A percentile compares a stretch with the other conserved stretches of the same genome.
Evolutionary conservation across 1,140 invertebrate genomes (phyloP).

Genomic region (Melanaphis sacchari): DNA sequence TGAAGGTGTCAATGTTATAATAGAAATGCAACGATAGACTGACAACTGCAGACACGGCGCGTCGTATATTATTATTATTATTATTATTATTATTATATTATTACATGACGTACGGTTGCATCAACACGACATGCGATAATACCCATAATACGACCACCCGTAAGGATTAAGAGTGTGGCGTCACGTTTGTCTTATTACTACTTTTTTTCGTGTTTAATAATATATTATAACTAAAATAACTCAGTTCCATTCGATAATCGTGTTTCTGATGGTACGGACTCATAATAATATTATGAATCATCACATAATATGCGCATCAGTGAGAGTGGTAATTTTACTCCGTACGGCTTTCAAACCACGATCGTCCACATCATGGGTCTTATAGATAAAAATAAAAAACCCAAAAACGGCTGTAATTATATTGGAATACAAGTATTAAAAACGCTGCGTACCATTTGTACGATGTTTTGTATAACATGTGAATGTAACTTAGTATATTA

Average conservation of each 20-base stretch:
- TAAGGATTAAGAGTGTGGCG: not conserved
- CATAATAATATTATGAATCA: not conserved
- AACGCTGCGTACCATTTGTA: not conserved
- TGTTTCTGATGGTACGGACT: not conserved
- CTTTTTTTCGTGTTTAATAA: not conserved
- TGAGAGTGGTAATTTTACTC: not conserved
- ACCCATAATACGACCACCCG: slow-evolving; percentile 22
- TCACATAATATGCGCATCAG: not conserved
- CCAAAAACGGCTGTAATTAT: not conserved
- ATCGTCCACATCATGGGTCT: no score
- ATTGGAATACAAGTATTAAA: not conserved
- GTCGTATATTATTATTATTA: not conserved
- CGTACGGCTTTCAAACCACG: not conserved
- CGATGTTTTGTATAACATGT: not conserved
- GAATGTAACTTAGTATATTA: not conserved
- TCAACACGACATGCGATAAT: not conserved
- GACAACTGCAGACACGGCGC: not conserved
- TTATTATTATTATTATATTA: not conserved
- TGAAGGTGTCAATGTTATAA: not conserved
- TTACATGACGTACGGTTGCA: not conserved
- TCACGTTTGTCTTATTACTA: slow-evolving; percentile 19
- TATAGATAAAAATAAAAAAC: not conserved
- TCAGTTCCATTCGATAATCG: not conserved
- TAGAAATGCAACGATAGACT: not conserved
- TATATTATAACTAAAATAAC: not conserved